A percentile compares a stretch with the other conserved stretches of the same genome.
These are phyloP conservation scores for Sanderia malayensis DNA, from an alignment of 30 jellyfish, hydroid and myxozoan genomes.

Conservation along the genomic window DNA sequence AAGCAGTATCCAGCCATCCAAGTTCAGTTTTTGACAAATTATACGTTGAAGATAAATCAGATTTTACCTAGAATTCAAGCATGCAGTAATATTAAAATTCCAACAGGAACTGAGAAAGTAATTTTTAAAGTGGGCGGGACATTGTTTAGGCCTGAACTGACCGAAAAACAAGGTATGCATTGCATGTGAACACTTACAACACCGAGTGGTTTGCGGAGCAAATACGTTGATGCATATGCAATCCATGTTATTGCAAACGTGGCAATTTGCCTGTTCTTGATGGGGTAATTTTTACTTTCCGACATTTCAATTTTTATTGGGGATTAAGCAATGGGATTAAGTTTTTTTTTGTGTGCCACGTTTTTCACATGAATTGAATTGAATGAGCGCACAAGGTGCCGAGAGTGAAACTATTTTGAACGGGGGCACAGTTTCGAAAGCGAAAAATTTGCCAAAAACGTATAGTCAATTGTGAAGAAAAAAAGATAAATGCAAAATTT, in stretches of 20 bases:
- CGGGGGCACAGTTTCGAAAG: conserved; percentile 2
- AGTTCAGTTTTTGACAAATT: conserved; percentile 69
- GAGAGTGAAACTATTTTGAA: not conserved
- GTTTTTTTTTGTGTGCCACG: conserved; percentile 32
- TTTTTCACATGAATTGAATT: conserved; percentile 10
- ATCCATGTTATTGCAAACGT: conserved; percentile 88
- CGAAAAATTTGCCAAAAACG: not conserved
- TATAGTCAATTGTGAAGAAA: too few species aligned
- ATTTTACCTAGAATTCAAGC: conserved; percentile 57
- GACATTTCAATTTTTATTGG: conserved; percentile 8
- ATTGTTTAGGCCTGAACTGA: too few species aligned
- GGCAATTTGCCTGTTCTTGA: conserved; percentile 63
- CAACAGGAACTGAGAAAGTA: too few species aligned
- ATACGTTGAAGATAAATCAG: conserved; percentile 68
- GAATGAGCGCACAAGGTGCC: conserved; percentile 8
- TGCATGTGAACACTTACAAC: conserved; percentile 94
- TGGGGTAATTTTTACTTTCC: conserved; percentile 52
- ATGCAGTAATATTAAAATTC: too few species aligned
- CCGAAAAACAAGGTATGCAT: too few species aligned
- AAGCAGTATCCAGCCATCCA: conserved; percentile 95
- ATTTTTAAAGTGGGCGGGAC: too few species aligned
- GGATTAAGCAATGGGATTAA: too few species aligned
- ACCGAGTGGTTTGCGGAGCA: conserved; percentile 95
- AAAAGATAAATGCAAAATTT: too few species aligned
- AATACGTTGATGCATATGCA: conserved; percentile 92